Conservation (phyloP, 53 echinoderm and acorn worm species). For the Pentamera pediparva region DNA sequence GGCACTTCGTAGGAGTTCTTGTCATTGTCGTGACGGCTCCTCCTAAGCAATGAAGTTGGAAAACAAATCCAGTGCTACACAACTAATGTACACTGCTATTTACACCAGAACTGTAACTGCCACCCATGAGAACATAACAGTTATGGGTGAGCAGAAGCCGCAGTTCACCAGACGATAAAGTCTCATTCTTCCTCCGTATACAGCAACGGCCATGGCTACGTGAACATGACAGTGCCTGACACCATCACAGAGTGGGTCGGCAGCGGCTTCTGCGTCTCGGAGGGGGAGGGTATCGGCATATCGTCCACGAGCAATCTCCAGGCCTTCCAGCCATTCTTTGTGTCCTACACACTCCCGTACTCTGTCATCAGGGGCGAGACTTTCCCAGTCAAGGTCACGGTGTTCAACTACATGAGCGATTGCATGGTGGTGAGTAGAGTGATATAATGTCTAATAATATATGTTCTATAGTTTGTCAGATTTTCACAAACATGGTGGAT, state of each 20-base stretch:
- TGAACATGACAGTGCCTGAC: constrained; percentile 69
- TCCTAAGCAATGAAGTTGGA: background rate
- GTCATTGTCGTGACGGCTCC: no score
- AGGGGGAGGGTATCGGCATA: constrained; percentile 71
- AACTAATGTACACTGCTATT: background rate
- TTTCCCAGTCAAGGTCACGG: constrained; percentile 71
- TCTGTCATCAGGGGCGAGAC: constrained; percentile 95
- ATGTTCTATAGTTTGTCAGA: no score
- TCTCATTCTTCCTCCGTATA: background rate
- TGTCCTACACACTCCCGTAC: constrained; percentile 88
- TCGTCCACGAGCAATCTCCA: constrained; percentile 57
- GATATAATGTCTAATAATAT: no score
- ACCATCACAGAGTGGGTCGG: constrained; percentile 97
- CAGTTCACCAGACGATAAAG: no score
- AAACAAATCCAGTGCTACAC: background rate
- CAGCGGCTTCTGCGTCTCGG: constrained; percentile 79
- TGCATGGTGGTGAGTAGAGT: constrained; percentile 71
- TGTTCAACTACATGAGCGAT: constrained; percentile 86
- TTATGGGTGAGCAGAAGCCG: no score
- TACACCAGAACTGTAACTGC: no score
- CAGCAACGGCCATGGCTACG: background rate
- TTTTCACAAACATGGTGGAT: no score
- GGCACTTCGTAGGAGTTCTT: no score
- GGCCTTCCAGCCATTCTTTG: constrained; percentile 96
- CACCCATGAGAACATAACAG: no score